Evolutionary conservation across 30 jellyfish, hydroid and myxozoan species (phyloP).

Genomic region (Morbakka virulenta): DNA sequence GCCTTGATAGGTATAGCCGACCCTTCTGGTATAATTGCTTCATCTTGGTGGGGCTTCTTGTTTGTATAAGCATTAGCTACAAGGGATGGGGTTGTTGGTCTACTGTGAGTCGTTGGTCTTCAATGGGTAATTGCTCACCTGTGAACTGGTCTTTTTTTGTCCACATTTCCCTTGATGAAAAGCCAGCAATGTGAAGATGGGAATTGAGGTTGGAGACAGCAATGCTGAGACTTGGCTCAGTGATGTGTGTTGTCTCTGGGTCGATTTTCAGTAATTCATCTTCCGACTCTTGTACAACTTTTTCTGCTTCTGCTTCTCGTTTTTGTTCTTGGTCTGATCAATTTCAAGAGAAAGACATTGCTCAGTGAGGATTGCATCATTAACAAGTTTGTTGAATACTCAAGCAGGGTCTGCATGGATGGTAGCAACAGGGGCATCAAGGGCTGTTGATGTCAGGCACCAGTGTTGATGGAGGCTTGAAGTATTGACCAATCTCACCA

Average conservation of each 20-base stretch:
- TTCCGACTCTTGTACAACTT: conserved; percentile 41
- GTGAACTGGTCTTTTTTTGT: conserved; percentile 48
- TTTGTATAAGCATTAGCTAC: too few species aligned
- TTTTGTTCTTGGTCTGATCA: conserved; percentile 24
- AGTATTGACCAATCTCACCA: conserved; percentile 44
- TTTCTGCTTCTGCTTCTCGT: conserved; percentile 46
- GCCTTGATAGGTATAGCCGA: too few species aligned
- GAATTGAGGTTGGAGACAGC: conserved; percentile 29
- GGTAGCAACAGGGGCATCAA: conserved; percentile 22
- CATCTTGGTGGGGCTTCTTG: too few species aligned
- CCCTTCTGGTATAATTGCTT: too few species aligned
- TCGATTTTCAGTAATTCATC: conserved; percentile 26
- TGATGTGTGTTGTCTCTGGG: conserved; percentile 6
- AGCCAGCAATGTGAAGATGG: conserved; percentile 15
- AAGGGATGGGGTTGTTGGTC: conserved; percentile 19
- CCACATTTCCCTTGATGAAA: conserved; percentile 39
- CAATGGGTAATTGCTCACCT: neutral
- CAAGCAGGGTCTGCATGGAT: conserved; percentile 46
- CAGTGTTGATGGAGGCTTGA: conserved; percentile 62
- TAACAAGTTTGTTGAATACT: conserved; percentile 10
- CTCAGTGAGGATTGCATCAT: neutral
- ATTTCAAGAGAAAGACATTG: conserved; percentile 20
- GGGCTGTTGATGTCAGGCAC: conserved; percentile 63
- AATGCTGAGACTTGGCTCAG: neutral
- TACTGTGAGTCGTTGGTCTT: conserved; percentile 11